A percentile compares a stretch with the other conserved stretches of the same genome.
These are phyloP conservation scores for Papilio polytes DNA, from an alignment of 1,140 invertebrate genomes.

Conservation along the genomic window DNA sequence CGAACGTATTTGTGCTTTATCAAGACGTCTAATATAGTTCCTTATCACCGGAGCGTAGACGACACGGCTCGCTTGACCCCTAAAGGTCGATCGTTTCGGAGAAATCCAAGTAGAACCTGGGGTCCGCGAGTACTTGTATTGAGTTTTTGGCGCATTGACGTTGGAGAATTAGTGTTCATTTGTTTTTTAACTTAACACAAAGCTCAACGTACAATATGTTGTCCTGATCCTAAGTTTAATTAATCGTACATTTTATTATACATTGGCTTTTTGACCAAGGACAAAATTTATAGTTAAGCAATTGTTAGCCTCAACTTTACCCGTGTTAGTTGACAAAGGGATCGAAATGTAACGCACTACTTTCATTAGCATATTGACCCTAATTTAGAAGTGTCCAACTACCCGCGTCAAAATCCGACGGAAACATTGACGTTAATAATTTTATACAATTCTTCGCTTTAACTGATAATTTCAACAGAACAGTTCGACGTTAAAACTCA, in stretches of 20 bases:
- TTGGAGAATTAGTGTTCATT: not conserved
- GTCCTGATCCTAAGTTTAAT: too few relatives aligned
- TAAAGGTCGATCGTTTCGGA: constrained; percentile 19
- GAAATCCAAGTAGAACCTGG: not conserved
- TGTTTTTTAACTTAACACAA: not conserved
- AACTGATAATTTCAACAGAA: not conserved
- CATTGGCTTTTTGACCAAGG: too few relatives aligned
- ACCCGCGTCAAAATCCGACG: not conserved
- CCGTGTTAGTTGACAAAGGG: not conserved
- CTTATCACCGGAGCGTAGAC: not conserved
- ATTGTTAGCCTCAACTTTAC: not conserved
- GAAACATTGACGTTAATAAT: not conserved
- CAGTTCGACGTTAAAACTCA: too few relatives aligned
- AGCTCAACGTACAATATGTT: not conserved
- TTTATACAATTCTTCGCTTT: not conserved
- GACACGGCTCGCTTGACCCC: constrained; percentile 15
- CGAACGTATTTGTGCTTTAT: constrained; percentile 4
- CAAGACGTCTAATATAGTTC: not conserved
- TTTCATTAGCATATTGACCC: not conserved
- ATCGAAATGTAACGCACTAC: not conserved
- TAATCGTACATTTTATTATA: too few relatives aligned
- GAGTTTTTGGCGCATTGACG: not conserved
- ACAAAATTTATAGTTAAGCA: too few relatives aligned
- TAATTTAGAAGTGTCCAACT: not conserved
- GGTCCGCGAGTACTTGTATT: not conserved